Evolutionary conservation across 1,140 invertebrate genomes (phyloP).

Genomic region (Achatina immaculata): DNA sequence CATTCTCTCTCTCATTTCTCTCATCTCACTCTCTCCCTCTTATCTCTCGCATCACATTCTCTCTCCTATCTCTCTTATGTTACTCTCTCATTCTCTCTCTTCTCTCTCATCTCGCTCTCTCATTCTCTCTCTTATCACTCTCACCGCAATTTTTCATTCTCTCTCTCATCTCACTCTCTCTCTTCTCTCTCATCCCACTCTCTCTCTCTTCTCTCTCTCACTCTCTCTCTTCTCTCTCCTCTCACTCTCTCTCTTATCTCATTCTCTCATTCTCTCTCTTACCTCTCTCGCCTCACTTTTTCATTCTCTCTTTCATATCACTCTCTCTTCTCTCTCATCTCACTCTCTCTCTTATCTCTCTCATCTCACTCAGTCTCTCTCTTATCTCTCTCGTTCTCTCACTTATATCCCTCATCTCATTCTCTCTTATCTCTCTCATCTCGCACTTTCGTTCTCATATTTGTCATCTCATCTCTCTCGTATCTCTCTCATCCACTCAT

Average conservation of each 20-base stretch:
- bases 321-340: no score
- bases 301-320: background rate
- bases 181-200: background rate
- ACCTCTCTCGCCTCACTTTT: background rate
- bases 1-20: no score
- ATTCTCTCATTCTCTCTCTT: background rate
- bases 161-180: background rate
- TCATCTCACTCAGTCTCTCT: no score
- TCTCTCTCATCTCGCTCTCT: background rate
- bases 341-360: no score
- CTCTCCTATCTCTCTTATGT: no score
- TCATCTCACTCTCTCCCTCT: no score
- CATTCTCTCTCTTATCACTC: background rate
- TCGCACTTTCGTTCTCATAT: no score
- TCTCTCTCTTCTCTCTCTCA: background rate
- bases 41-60: no score
- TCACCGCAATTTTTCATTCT: background rate
- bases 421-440: background rate
- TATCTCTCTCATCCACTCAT: background rate
- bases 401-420: background rate
- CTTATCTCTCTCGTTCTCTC: no score
- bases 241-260: no score
- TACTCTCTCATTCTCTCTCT: background rate
- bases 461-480: background rate
- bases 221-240: background rate